Evolutionary conservation across 2,888 invertebrate species (phyloP).

Genomic region (Oscheius sp.): DNA sequence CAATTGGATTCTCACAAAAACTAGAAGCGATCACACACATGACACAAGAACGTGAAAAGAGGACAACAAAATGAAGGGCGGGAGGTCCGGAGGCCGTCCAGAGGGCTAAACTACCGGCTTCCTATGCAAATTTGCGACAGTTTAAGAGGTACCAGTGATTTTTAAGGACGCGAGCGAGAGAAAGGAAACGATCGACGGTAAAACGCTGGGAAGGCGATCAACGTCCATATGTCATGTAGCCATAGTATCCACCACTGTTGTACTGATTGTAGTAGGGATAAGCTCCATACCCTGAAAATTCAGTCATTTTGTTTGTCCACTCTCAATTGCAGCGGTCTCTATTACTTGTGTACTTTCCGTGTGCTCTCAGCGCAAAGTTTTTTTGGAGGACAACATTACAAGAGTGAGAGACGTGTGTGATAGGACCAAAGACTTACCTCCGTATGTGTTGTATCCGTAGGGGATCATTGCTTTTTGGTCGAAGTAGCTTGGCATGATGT

Average conservation of each 20-base stretch:
- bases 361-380: too few relatives aligned
- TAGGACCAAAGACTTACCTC: conserved; percentile 5
- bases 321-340: too few relatives aligned
- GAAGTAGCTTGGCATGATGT: conserved; percentile 61
- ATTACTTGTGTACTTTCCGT: too few relatives aligned
- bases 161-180: not conserved
- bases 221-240: conserved; percentile 63
- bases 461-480: conserved; percentile 58
- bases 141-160: conserved; percentile 18
- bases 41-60: conserved; percentile 17
- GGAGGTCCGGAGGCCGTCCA: too few relatives aligned
- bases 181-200: not conserved
- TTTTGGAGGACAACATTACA: too few relatives aligned
- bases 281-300: conserved; percentile 39
- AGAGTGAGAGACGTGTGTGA: too few relatives aligned
- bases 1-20: conserved; percentile 17
- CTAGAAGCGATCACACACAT: conserved; percentile 15
- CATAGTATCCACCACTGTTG: conserved; percentile 53
- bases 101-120: too few relatives aligned
- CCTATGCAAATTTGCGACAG: conserved; percentile 22
- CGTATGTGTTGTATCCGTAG: conserved; percentile 55
- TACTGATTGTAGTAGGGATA: conserved; percentile 53
- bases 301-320: too few relatives aligned
- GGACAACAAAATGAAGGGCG: conserved; percentile 12
- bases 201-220: conserved; percentile 1